Evolutionary conservation across 2,113 vertebrate genomes (phyloP).

Genomic region (Seriola aureovittata): DNA sequence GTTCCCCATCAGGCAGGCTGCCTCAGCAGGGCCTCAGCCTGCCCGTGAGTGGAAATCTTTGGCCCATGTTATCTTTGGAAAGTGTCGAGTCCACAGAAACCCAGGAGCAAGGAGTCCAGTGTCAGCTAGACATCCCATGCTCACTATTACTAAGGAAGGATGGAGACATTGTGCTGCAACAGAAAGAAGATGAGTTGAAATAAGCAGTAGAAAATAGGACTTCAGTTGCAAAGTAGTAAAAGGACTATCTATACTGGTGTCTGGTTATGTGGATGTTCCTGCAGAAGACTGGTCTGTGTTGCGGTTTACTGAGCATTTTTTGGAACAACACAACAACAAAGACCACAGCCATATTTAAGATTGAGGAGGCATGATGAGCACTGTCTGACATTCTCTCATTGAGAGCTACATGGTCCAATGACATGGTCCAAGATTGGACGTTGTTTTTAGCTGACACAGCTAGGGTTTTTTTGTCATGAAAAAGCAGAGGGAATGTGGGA

Average conservation of each 20-base stretch:
- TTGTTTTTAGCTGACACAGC: slow-evolving; percentile 46
- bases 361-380: slow-evolving; percentile 19
- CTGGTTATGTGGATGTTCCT: neutral
- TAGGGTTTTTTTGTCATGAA: slow-evolving; percentile 47
- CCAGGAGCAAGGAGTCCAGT: slow-evolving; percentile 82
- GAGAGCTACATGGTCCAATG: slow-evolving; percentile 11
- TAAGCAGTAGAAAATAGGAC: slow-evolving; percentile 8
- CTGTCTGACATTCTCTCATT: slow-evolving; percentile 14
- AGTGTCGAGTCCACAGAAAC: slow-evolving; percentile 89
- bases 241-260: neutral
- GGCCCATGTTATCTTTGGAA: slow-evolving; percentile 90
- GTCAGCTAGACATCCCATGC: slow-evolving; percentile 78
- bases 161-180: slow-evolving; percentile 57
- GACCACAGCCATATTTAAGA: slow-evolving; percentile 8
- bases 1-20: slow-evolving; percentile 77
- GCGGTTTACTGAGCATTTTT: neutral
- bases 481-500: slow-evolving; percentile 62
- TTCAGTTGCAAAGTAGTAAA: neutral
- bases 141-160: slow-evolving; percentile 69
- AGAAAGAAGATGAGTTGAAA: slow-evolving; percentile 34
- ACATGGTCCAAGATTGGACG: slow-evolving; percentile 17
- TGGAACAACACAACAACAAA: slow-evolving; percentile 3
- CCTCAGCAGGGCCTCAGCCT: slow-evolving; percentile 83
- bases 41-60: slow-evolving; percentile 84
- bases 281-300: neutral